Evolutionary conservation across 2,797 vertebrate genomes (phyloP).

Genomic region (Myiotriccus ornatus): DNA sequence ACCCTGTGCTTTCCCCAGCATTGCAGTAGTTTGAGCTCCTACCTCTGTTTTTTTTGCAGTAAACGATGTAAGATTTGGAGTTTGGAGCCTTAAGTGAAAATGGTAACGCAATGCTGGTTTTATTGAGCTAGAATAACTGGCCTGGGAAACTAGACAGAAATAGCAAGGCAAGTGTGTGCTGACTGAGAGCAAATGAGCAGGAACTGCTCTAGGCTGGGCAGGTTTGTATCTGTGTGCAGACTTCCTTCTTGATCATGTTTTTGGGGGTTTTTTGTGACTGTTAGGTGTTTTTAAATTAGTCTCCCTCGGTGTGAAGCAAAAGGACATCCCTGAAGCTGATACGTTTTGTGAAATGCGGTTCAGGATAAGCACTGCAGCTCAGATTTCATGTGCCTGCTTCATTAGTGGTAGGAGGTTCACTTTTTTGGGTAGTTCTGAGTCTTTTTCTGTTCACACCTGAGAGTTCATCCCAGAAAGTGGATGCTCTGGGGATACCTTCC

Average conservation of each 20-base stretch:
- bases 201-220: background rate
- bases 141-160: conserved; percentile 16
- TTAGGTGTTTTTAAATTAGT: background rate
- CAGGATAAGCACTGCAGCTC: background rate
- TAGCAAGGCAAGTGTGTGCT: background rate
- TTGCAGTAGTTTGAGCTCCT: background rate
- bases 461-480: background rate
- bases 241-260: background rate
- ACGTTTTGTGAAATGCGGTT: background rate
- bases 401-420: background rate
- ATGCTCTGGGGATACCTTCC: background rate
- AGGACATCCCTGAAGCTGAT: background rate
- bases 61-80: background rate
- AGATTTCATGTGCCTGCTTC: background rate
- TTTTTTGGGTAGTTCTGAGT: background rate
- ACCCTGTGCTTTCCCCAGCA: background rate
- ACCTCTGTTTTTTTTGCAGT: background rate
- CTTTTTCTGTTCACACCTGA: background rate
- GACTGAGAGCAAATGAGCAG: background rate
- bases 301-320: background rate
- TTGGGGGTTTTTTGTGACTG: background rate
- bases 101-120: background rate
- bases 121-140: conserved; percentile 54
- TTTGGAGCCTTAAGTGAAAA: background rate
- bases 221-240: background rate